Percentiles rank a stretch among this genome's conserved stretches.
These are phyloP conservation scores for Chrysocyon brachyurus DNA, from an alignment of 2,797 vertebrate species.

Conservation along the genomic window DNA sequence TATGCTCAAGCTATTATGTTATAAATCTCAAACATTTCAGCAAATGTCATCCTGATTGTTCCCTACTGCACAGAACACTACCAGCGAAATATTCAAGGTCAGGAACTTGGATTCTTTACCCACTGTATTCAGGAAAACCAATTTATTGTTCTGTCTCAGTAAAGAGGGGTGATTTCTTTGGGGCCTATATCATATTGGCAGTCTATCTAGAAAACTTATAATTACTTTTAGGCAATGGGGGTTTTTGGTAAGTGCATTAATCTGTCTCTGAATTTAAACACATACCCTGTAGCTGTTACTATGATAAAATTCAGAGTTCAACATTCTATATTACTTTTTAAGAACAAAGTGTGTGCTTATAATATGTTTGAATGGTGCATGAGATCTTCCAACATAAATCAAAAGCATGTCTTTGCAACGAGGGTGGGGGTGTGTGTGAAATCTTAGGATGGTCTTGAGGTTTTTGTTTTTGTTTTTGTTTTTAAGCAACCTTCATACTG, in stretches of 20 bases:
- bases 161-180: constrained; percentile 86
- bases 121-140: constrained; percentile 87
- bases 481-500: background rate
- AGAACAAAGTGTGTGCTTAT: constrained; percentile 41
- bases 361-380: background rate
- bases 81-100: constrained; percentile 90
- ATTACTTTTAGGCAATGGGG: constrained; percentile 64
- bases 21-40: constrained; percentile 90
- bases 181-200: constrained; percentile 88
- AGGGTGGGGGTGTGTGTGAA: background rate
- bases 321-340: constrained; percentile 63
- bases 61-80: constrained; percentile 88
- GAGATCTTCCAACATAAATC: background rate
- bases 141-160: constrained; percentile 89
- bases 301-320: constrained; percentile 53
- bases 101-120: constrained; percentile 90
- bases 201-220: constrained; percentile 84
- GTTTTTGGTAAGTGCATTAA: constrained; percentile 84
- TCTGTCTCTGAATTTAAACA: constrained; percentile 79
- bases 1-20: constrained; percentile 89
- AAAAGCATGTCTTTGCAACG: background rate
- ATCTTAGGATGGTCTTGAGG: background rate
- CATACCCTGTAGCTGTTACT: background rate
- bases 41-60: constrained; percentile 90
- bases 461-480: too few species aligned